Base-by-base conservation (phyloP, 2,888 invertebrate species). In the Amphipyra berbera region DNA sequence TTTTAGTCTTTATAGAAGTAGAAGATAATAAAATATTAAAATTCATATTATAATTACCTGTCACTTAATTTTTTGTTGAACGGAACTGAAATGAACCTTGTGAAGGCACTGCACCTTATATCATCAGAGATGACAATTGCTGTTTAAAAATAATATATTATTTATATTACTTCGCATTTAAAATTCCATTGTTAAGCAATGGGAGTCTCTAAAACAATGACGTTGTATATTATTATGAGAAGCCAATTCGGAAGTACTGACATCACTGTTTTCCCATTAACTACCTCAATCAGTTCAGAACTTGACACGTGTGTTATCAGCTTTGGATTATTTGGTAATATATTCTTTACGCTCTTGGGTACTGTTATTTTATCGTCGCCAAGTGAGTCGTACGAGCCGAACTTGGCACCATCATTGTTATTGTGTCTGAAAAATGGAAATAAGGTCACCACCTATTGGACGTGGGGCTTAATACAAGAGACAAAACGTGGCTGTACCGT, bases 161-260 rank as follows among this genome's bases (percentile, higher is more conserved):
- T 58, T 61, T 72, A 41, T 53, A 49, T 61, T 61, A 12, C 54
- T 56, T n/a, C 13, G 6, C 14, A 37, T 49, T 63, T 60, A 30
- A 47, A 44, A 45, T 52, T 55, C 59, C 61, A 75, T 75, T 75
- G 73, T 75, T 41, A 37, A n/a, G 6, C n/a, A 30, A 37, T 21
- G 21, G 7, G 6, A 46, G 58, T 59, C 61, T 72, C 46, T 42
- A 53, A 60, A 73, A 76, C 74, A 75, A 56, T 44, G 54, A 46
- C 42, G 35, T 61, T 69, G 61, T 65, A 38, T 52, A 13, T 40
- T 61, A 8, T 53, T 48, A 72, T 64, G 57, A 72, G 64, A 33
- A 57, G 33, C 12, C 12, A 52, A 42, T 44, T 61, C 8, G 27
- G 45, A 30, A 52, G 44, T 37, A 6, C 15, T 59, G 44, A 40